These are phyloP conservation scores for Crotalus viridis DNA, from an alignment of 2,113 vertebrate genomes.

Conservation along the genomic window DNA sequence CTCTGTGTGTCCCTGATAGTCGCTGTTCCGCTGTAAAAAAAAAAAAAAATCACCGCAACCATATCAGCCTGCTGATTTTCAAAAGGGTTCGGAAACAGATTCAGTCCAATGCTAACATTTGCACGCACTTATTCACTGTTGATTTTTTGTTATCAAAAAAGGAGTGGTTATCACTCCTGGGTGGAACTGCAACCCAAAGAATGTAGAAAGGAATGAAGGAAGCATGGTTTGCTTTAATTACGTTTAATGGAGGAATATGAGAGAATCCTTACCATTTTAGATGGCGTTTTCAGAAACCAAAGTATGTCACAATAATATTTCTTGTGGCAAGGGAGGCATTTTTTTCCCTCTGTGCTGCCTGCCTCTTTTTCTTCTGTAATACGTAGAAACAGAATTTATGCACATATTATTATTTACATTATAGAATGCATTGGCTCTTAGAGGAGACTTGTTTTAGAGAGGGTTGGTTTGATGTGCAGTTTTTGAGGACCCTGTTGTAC, in stretches of 20 bases:
- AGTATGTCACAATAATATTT: not conserved
- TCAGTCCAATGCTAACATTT: not conserved
- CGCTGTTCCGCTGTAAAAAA: not conserved
- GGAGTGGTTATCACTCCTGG: not conserved
- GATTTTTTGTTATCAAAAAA: not conserved
- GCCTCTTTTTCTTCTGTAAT: not conserved
- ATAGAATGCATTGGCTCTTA: not conserved
- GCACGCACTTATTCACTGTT: not conserved
- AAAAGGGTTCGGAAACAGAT: not conserved
- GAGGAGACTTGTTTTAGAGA: not conserved
- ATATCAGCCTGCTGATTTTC: not conserved
- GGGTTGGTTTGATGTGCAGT: not conserved
- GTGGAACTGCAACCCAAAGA: not conserved
- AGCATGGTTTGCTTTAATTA: not conserved
- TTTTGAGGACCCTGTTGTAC: not conserved
- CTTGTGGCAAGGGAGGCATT: not conserved
- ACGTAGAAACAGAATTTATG: not conserved
- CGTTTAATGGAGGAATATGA: not conserved
- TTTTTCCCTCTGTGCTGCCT: not conserved
- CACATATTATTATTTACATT: not conserved
- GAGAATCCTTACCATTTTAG: not conserved
- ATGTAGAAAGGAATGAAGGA: not conserved
- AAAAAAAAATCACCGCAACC: not conserved
- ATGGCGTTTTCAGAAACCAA: not conserved
- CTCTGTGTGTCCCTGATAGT: not conserved